Base-by-base conservation (phyloP, 1,140 invertebrate genomes). In the Hyposmocoma kahamanoa region DNA sequence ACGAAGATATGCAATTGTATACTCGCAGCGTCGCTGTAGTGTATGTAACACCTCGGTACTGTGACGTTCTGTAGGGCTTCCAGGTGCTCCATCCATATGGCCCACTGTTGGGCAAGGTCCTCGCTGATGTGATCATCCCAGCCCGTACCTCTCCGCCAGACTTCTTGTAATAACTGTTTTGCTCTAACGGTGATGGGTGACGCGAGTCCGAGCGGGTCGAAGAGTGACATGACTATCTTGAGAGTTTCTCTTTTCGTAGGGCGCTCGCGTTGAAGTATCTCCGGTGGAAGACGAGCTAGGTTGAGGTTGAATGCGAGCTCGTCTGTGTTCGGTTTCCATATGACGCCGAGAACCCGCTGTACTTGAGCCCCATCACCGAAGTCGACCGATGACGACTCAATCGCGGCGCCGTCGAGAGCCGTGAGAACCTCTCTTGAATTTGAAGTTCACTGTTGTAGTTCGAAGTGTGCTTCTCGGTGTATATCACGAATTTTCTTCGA, bases 181-280 rank as follows among this genome's bases (percentile, higher is more conserved):
- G 47, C 26, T 4, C 36, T 36, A 5, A 78, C 54, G 0, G 52
- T 56, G 1, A 65, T 59, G 0, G 68, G 67, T 0, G 54, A 19
- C 2, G 78, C 10, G 0, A 74, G 58, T 3, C 76, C 78, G 3
- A 74, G 34, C 0, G 70, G 73, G 48, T 84, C 75, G 47, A 63
- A 83, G 8, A 81, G 47, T 0, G 26, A 49, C 64, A 64, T 62
- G 0, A 58, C 24, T 0, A 47, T 21, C 17, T 45, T 44, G 0
- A 62, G 42, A 1, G 51, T 15, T 34, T 60, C 41, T 11, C 62
- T 26, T 21, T 68, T 68, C 0, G 65, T 68, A 0, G 62, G 59
- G 9, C 44, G 18, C 1, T 9, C n/a, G n/a, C n/a, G n/a, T n/a
- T n/a, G n/a, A n/a, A n/a, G n/a, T n/a, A n/a, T 34, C 30, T 9